These are phyloP conservation scores for Pristionchus pacificus DNA, from an alignment of 1,140 invertebrate genomes.

Conservation along the genomic window DNA sequence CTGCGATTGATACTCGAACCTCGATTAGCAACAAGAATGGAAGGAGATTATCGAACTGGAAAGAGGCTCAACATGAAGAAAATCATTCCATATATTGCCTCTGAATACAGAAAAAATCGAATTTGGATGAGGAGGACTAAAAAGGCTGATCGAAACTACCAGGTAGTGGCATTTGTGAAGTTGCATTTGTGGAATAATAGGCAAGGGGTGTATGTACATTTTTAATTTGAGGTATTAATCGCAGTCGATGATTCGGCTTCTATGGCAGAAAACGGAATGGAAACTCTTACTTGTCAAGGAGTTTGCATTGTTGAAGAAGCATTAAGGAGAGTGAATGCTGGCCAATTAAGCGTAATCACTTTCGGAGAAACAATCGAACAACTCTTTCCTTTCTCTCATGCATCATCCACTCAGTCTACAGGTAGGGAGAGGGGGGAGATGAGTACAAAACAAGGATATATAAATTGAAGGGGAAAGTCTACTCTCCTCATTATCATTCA, in stretches of 20 bases:
- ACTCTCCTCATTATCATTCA: neutral
- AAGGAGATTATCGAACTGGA: constrained; percentile 89
- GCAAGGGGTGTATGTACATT: neutral
- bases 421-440: too few relatives aligned
- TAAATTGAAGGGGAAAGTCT: too few relatives aligned
- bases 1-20: constrained; percentile 88
- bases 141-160: constrained; percentile 89
- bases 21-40: constrained; percentile 80
- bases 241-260: constrained; percentile 93
- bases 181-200: neutral
- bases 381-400: constrained; percentile 66
- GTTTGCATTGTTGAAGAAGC: constrained; percentile 86
- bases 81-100: constrained; percentile 94
- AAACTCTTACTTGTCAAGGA: constrained; percentile 80
- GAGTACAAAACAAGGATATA: too few relatives aligned
- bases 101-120: constrained; percentile 95
- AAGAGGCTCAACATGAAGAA: constrained; percentile 96
- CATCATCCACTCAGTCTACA: constrained; percentile 57
- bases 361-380: constrained; percentile 82
- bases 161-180: constrained; percentile 58
- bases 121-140: constrained; percentile 95
- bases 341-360: constrained; percentile 81
- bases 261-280: constrained; percentile 80
- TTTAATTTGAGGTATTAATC: constrained; percentile 74
- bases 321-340: constrained; percentile 84